Conservation (phyloP, 2,113 vertebrate species). For the Melospiza melodia region DNA sequence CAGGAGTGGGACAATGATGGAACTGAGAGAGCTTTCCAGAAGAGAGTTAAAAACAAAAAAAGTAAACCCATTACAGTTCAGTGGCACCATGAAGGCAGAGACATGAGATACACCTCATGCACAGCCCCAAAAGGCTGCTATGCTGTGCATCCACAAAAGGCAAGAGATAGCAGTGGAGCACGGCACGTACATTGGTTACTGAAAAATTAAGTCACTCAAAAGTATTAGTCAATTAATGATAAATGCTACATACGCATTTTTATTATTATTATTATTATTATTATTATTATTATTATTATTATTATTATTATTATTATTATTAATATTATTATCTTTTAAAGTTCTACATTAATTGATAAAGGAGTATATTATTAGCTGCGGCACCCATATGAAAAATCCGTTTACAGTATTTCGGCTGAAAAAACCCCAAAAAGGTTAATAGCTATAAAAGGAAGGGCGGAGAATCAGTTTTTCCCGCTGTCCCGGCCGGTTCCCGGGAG, state of each 20-base stretch:
- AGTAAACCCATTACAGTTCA: neutral
- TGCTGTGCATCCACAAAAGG: neutral
- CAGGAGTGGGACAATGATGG: neutral
- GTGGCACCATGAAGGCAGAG: neutral
- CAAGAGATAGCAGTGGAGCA: neutral
- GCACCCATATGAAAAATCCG: neutral
- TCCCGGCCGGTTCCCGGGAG: neutral
- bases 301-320: too few species aligned
- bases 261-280: rapidly evolving
- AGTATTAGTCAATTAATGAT: neutral
- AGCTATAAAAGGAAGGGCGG: neutral
- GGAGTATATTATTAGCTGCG: neutral
- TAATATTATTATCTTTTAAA: neutral
- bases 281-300: too few species aligned
- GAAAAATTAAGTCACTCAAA: neutral
- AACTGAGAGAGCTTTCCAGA: neutral
- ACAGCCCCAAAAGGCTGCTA: rapidly evolving
- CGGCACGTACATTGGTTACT: neutral
- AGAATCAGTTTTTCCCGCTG: rapidly evolving
- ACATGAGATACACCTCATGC: neutral
- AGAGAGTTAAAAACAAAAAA: neutral
- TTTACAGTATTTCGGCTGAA: neutral
- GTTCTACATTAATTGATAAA: neutral
- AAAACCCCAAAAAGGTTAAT: neutral
- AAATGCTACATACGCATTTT: neutral